A percentile compares a stretch with the other conserved stretches of the same genome.
Evolutionary conservation across 35 echinoderm and acorn worm genomes (phyloP).

Genomic region (Ophiothrix spiculata): DNA sequence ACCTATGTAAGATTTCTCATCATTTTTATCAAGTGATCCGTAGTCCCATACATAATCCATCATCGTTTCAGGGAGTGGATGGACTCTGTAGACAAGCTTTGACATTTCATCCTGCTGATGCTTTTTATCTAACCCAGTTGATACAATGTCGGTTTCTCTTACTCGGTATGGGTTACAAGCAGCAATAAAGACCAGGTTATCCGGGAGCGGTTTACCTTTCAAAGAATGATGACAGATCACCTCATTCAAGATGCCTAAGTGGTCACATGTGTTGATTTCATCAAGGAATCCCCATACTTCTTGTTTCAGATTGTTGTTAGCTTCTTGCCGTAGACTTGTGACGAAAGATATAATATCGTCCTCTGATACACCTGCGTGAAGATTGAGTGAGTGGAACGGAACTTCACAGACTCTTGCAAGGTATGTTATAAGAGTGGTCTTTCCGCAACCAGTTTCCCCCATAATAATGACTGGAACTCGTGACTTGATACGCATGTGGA

Average conservation of each 20-base stretch:
- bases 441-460: conserved; percentile 38
- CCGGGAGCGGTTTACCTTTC: not conserved
- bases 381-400: conserved; percentile 19
- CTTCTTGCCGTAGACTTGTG: not conserved
- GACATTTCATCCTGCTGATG: conserved; percentile 16
- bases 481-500: conserved; percentile 33
- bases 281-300: conserved; percentile 28
- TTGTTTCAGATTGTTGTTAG: conserved; percentile 6
- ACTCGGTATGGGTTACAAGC: conserved; percentile 24
- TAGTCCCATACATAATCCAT: conserved; percentile 43
- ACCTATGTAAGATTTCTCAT: conserved; percentile 25
- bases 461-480: conserved; percentile 31
- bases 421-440: conserved; percentile 30
- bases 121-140: conserved; percentile 9
- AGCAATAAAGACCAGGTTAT: conserved; percentile 23
- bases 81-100: conserved; percentile 31
- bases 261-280: conserved; percentile 42
- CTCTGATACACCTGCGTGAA: conserved; percentile 14
- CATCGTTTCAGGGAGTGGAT: conserved; percentile 29
- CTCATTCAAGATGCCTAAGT: conserved; percentile 24
- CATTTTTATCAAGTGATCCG: conserved; percentile 21
- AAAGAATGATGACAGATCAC: conserved; percentile 25
- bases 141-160: not conserved
- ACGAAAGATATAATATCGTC: conserved; percentile 19
- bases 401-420: conserved; percentile 26